Evolutionary conservation across 2,888 invertebrate genomes (phyloP).

Genomic region (Horisme vitalbata): DNA sequence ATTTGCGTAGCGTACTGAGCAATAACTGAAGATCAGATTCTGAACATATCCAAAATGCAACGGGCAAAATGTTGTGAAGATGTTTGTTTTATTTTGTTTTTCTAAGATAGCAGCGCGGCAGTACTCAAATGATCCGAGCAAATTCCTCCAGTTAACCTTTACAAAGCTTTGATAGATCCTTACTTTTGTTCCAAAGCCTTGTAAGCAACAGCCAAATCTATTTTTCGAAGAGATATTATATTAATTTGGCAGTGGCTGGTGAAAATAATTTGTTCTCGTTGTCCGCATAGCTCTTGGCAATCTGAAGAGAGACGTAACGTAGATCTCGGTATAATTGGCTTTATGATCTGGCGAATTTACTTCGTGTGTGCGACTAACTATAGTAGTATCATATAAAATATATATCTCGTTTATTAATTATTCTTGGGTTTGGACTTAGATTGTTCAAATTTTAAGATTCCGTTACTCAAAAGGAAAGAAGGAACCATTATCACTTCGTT

Average conservation of each 20-base stretch:
- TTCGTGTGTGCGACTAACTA: too few relatives aligned
- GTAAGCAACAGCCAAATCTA: conserved; percentile 6
- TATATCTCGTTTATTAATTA: too few relatives aligned
- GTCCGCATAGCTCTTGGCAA: conserved; percentile 16
- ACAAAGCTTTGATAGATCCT: not conserved
- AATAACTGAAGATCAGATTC: too few relatives aligned
- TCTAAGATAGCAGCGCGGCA: not conserved
- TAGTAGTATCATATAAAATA: too few relatives aligned
- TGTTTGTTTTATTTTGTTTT: too few relatives aligned
- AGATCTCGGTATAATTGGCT: conserved; percentile 2
- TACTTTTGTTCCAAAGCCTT: not conserved
- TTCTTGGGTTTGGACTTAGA: too few relatives aligned
- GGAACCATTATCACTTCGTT: too few relatives aligned
- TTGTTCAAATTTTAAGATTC: too few relatives aligned
- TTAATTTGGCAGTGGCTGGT: conserved; percentile 18
- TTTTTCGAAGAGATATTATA: conserved; percentile 7
- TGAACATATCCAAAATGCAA: too few relatives aligned
- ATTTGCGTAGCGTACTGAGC: too few relatives aligned
- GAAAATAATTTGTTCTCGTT: conserved; percentile 6
- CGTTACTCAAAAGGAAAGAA: too few relatives aligned
- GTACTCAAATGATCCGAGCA: not conserved
- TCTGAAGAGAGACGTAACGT: not conserved
- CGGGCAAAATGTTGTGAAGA: too few relatives aligned
- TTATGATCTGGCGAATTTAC: conserved; percentile 12
- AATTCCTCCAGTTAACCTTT: conserved; percentile 1